Percentiles rank a stretch among this genome's conserved stretches.
Evolutionary conservation across 2,113 vertebrate species (phyloP).

Genomic region (Leuciscus idus): DNA sequence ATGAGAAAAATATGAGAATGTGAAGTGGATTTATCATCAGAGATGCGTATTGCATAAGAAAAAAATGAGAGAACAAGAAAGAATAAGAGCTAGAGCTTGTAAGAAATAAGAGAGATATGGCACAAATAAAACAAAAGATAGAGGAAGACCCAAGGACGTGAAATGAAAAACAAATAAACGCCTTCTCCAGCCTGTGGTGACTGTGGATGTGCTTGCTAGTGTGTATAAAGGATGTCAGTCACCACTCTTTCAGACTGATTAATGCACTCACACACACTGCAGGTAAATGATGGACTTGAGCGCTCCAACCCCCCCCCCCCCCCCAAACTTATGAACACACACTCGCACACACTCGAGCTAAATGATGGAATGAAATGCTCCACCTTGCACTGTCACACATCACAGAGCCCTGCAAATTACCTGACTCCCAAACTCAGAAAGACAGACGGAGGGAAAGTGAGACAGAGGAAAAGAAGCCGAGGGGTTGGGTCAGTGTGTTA

Average conservation of each 20-base stretch:
- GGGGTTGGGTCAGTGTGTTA: constrained; percentile 39
- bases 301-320: background rate
- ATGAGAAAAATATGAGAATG: constrained; percentile 23
- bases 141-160: constrained; percentile 15
- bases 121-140: constrained; percentile 25
- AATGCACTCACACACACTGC: constrained; percentile 39
- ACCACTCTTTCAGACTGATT: constrained; percentile 39
- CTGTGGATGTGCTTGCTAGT: constrained; percentile 30
- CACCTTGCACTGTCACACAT: constrained; percentile 46
- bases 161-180: constrained; percentile 36
- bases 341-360: background rate
- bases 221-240: constrained; percentile 31
- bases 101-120: constrained; percentile 41
- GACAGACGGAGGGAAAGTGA: constrained; percentile 14
- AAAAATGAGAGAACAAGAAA: background rate
- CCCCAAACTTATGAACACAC: background rate
- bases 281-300: constrained; percentile 35
- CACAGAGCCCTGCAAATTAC: constrained; percentile 41
- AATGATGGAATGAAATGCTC: constrained; percentile 48
- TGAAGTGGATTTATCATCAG: constrained; percentile 25
- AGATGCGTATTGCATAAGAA: constrained; percentile 12
- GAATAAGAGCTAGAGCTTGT: constrained; percentile 41
- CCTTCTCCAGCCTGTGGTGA: constrained; percentile 39
- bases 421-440: constrained; percentile 42
- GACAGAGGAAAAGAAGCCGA: too few species aligned